Conservation (phyloP, 2,888 invertebrate species). For the Cheilosia vulpina region DNA sequence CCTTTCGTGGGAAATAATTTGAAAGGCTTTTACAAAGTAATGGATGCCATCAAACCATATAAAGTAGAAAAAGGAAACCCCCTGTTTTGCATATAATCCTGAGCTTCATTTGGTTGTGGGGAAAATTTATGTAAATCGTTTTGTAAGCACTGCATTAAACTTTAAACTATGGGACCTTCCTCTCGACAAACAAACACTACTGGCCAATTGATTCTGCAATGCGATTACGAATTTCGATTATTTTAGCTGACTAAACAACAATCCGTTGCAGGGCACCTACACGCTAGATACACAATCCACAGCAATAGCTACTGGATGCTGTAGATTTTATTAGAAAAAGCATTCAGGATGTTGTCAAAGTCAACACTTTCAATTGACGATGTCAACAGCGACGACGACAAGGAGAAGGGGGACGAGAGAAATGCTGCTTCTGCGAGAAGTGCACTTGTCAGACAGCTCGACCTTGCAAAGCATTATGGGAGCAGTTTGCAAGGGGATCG, state of each 20-base stretch:
- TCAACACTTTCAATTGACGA: constrained; percentile 66
- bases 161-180: neutral
- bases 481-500: constrained; percentile 20
- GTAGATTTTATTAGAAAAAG: constrained; percentile 45
- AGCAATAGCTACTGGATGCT: constrained; percentile 4
- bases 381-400: neutral
- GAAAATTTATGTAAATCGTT: constrained; percentile 14
- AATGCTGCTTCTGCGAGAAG: constrained; percentile 44
- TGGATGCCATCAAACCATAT: neutral
- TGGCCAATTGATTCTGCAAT: constrained; percentile 47
- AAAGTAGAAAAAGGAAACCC: neutral
- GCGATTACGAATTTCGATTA: constrained; percentile 42
- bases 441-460: constrained; percentile 68
- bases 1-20: neutral
- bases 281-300: neutral
- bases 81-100: neutral
- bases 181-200: neutral
- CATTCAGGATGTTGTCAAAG: constrained; percentile 70
- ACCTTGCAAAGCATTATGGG: constrained; percentile 66
- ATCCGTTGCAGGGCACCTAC: constrained; percentile 4
- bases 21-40: constrained; percentile 7
- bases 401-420: neutral
- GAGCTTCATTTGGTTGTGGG: neutral
- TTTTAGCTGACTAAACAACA: constrained; percentile 61
- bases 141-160: neutral